Evolutionary conservation across 2,888 invertebrate species (phyloP).

Genomic region (Drosophila imparisetae): DNA sequence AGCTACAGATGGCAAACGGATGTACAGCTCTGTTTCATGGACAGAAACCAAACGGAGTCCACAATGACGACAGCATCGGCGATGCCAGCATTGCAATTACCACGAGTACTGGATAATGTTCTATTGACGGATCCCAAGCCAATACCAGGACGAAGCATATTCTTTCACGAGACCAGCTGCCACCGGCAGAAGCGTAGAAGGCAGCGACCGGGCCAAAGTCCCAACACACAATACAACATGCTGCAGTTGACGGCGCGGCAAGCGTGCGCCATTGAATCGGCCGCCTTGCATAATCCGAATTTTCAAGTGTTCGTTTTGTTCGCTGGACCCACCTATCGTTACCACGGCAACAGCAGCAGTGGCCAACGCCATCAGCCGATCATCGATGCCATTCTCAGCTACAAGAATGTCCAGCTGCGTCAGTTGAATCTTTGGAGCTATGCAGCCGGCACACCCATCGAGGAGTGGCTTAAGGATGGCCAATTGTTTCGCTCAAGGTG

Average conservation of each 20-base stretch:
- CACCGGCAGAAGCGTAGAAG: constrained; percentile 42
- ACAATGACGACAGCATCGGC: neutral
- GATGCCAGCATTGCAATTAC: neutral
- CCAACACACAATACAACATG: constrained; percentile 42
- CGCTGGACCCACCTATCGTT: constrained; percentile 78
- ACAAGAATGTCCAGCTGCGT: constrained; percentile 81
- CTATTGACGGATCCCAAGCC: constrained; percentile 78
- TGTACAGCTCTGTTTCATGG: constrained; percentile 74
- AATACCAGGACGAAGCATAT: constrained; percentile 80
- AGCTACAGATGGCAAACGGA: constrained; percentile 58
- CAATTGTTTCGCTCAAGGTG: constrained; percentile 78
- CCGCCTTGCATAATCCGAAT: constrained; percentile 81
- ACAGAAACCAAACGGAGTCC: constrained; percentile 25
- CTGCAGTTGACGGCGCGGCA: constrained; percentile 77
- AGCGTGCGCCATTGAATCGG: constrained; percentile 83
- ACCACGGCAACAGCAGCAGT: constrained; percentile 23
- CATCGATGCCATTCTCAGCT: constrained; percentile 76
- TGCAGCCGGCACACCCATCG: constrained; percentile 80
- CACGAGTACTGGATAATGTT: constrained; percentile 77
- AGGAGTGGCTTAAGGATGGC: constrained; percentile 81
- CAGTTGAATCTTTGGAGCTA: constrained; percentile 83
- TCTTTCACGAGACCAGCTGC: constrained; percentile 85
- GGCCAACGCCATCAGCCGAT: constrained; percentile 51
- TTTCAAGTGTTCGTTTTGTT: constrained; percentile 82
- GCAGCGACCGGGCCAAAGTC: constrained; percentile 27